Conservation (phyloP, 2,888 invertebrate genomes). For the Nasonovia ribisnigri region DNA sequence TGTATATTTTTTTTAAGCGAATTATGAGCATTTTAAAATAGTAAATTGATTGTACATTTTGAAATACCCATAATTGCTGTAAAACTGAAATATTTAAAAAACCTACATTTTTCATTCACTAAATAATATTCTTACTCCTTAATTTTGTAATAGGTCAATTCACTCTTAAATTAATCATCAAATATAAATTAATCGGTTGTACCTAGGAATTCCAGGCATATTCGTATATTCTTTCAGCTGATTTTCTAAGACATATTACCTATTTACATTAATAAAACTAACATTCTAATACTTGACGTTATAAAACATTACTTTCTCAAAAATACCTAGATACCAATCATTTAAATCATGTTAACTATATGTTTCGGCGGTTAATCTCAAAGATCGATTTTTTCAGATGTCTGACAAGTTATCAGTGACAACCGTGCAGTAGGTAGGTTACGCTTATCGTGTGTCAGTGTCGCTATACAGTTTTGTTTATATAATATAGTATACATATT, state of each 20-base stretch:
- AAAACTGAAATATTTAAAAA: too few species aligned
- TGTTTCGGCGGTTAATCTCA: not conserved
- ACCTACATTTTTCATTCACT: too few species aligned
- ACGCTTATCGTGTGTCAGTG: not conserved
- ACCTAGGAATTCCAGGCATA: not conserved
- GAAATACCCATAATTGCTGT: too few species aligned
- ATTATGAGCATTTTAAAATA: too few species aligned
- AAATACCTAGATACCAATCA: not conserved
- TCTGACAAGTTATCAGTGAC: slow-evolving; percentile 8
- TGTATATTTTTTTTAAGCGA: too few species aligned
- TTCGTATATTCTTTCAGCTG: not conserved
- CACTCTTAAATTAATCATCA: not conserved
- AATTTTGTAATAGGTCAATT: too few species aligned
- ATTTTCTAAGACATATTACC: not conserved
- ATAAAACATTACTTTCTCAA: not conserved
- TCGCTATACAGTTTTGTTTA: not conserved
- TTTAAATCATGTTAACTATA: not conserved
- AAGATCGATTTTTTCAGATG: not conserved
- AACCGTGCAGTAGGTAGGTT: too few species aligned
- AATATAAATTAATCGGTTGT: not conserved
- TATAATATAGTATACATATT: not conserved
- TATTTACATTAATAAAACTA: not conserved
- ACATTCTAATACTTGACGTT: not conserved
- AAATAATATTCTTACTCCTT: too few species aligned
- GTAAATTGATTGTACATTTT: too few species aligned